Percentiles rank a stretch among this genome's conserved stretches.
Evolutionary conservation across 2,113 vertebrate genomes (phyloP).

Genomic region (Indicator indicator): DNA sequence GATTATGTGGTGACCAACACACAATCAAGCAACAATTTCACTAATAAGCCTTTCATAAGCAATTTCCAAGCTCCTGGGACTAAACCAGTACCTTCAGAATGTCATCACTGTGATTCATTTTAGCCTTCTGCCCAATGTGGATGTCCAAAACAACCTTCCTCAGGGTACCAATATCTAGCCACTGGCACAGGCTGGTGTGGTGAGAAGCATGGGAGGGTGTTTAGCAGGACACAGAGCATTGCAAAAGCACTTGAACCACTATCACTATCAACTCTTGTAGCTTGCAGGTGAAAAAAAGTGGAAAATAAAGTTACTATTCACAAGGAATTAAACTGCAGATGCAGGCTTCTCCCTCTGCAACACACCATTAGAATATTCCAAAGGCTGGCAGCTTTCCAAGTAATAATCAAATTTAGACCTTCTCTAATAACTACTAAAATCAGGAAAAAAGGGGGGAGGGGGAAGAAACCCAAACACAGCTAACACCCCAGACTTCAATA

Average conservation of each 20-base stretch:
- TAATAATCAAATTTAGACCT: rapidly evolving
- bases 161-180: neutral
- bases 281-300: neutral
- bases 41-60: neutral
- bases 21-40: neutral
- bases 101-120: neutral
- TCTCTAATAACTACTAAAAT: neutral
- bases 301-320: neutral
- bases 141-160: neutral
- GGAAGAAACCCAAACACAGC: too few relatives aligned
- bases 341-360: neutral
- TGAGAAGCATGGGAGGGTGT: rapidly evolving
- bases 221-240: neutral
- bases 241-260: neutral
- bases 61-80: neutral
- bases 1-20: neutral
- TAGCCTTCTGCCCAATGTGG: rapidly evolving
- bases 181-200: rapidly evolving
- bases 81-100: rapidly evolving
- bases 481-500: too few relatives aligned
- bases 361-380: neutral
- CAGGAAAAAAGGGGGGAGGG: too few relatives aligned
- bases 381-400: neutral
- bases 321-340: neutral
- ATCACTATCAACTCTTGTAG: neutral